A percentile compares a stretch with the other conserved stretches of the same genome.
Conservation (phyloP, 2,113 vertebrate genomes). For the Xenopus borealis region DNA sequence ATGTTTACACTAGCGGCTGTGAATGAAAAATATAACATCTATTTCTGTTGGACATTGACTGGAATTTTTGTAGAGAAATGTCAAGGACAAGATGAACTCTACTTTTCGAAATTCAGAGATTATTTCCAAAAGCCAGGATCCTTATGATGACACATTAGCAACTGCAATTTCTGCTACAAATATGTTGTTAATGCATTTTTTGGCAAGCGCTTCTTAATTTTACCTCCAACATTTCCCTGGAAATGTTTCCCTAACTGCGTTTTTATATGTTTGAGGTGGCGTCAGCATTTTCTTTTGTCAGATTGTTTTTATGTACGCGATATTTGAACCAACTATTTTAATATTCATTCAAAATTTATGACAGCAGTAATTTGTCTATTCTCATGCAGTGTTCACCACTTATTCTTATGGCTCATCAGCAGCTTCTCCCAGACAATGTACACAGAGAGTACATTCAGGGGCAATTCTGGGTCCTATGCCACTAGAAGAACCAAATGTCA, state of each 20-base stretch:
- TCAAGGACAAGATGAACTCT: not conserved
- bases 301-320: conserved; percentile 9
- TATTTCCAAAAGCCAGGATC: conserved; percentile 1
- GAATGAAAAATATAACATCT: too few species aligned
- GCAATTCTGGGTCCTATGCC: too few species aligned
- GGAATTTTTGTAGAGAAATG: not conserved
- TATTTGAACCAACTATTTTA: not conserved
- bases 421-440: too few species aligned
- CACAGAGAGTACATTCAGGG: too few species aligned
- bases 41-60: too few species aligned
- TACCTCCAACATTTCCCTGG: conserved; percentile 29
- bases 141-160: conserved; percentile 11
- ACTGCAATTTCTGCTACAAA: conserved; percentile 22
- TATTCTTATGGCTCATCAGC: too few species aligned
- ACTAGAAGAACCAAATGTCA: too few species aligned
- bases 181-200: conserved; percentile 41
- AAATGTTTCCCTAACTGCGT: conserved; percentile 13
- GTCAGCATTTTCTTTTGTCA: conserved; percentile 23
- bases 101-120: not conserved
- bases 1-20: too few species aligned
- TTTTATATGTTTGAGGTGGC: conserved; percentile 22
- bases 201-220: conserved; percentile 15
- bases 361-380: conserved; percentile 2
- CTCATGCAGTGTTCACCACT: too few species aligned
- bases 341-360: too few species aligned